These are phyloP conservation scores for Catamblyrhynchus diadema DNA, from an alignment of 2,797 vertebrate species.

Conservation along the genomic window DNA sequence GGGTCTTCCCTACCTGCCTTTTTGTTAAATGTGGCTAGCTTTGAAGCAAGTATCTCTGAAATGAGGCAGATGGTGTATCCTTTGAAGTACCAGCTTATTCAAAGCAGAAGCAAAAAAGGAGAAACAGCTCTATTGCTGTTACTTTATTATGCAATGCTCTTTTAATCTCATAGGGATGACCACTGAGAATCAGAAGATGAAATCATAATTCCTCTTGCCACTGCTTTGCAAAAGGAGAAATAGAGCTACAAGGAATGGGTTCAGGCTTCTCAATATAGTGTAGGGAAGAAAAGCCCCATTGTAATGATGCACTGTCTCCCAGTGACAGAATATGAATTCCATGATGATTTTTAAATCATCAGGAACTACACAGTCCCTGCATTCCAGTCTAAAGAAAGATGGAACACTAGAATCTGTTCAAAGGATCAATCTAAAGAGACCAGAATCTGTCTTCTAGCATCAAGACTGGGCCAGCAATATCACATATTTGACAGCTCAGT, in stretches of 20 bases:
- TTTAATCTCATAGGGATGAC: constrained; percentile 62
- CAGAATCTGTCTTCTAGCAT: not conserved
- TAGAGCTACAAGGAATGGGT: not conserved
- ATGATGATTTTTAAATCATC: not conserved
- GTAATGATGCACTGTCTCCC: not conserved
- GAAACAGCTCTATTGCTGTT: constrained; percentile 33
- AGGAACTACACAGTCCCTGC: not conserved
- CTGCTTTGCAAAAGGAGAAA: constrained; percentile 14
- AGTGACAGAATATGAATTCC: not conserved
- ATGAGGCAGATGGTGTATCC: constrained; percentile 63
- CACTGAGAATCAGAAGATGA: constrained; percentile 60
- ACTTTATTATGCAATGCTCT: constrained; percentile 52
- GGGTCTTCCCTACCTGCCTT: constrained; percentile 58
- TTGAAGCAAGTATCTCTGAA: constrained; percentile 72
- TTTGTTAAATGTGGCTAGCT: constrained; percentile 64
- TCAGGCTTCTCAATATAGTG: not conserved
- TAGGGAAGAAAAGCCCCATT: not conserved
- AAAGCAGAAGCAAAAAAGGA: constrained; percentile 51
- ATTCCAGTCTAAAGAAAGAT: not conserved
- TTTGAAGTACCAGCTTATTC: constrained; percentile 72
- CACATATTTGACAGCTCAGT: not conserved
- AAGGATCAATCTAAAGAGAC: not conserved
- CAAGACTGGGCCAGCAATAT: not conserved
- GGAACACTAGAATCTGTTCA: not conserved
- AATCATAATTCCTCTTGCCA: constrained; percentile 38